Evolutionary conservation across 2,888 invertebrate genomes (phyloP), one percentile per base, ranked within the genome.

Genomic region (Clistopyga incitator): DNA sequence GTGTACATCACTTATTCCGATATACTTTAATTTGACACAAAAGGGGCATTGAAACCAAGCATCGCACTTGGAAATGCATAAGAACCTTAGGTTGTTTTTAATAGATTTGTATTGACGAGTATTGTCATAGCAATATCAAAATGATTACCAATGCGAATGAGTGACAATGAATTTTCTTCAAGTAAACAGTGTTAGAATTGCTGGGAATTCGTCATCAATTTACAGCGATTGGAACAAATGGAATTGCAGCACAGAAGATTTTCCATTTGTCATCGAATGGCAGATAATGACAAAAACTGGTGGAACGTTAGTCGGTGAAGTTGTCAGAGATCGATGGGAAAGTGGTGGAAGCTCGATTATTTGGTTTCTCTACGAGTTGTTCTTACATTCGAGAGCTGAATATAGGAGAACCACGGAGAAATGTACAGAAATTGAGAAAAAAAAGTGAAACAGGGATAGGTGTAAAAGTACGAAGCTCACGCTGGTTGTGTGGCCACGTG

Each of bases 401-500:
- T 59, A 80, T 34, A 72, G 68, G 72, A 76, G 56, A 10, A 38
- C 10, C 8, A 38, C 38, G 10, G 67, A 70, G 47, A 61, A 78
- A 78, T 56, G 72, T 38, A 13, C 47, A 54, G 68, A 70, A 68
- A 78, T 34, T 78, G 76, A 61, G 10, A 72, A 84, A 59, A 29
- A 29, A 54, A 13, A 15, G 52, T 67, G 56, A 74, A 81, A 77
- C 45, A 47, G 79, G 59, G 76, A 56, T 54, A 71, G 70, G 61
- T 76, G 77, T 34, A 80, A 79, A 70, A 80, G 83, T 71, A 78
- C 68, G 76, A 67, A 84, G 74, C 76, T 67, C 68, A 42, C 80
- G 81, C 79, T 72, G 78, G 75, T 68, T 77, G 84, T 81, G 64
- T 78, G 75, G 38, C 83, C 86, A 86, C 82, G 84, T 86, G 86